Base-by-base conservation (phyloP, 1,140 invertebrate genomes). In the Pseudomyrmex concolor region DNA sequence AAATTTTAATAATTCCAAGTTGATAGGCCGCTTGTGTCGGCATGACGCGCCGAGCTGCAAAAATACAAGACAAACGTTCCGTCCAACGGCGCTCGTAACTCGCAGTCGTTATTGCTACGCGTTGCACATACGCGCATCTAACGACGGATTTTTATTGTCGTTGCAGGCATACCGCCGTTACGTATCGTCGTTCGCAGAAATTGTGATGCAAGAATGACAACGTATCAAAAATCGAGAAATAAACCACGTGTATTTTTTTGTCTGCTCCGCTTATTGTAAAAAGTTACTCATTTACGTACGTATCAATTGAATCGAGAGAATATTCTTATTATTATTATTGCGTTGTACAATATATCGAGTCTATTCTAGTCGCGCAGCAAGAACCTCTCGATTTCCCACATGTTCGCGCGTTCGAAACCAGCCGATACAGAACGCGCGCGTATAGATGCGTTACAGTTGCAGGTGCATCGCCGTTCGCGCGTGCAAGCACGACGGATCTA, bases 101-200 rank as follows among this genome's bases (percentile, higher is more conserved):
- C 48, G 17, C 70, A 34, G 63, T 85, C 84, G 72, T 85, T 83
- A 87, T 83, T 67, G 77, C 84, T 84, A 73, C 85, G 74, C 76
- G 57, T 51, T 73, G 43, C 66, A 66, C 59, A 84, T 66, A 67
- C 68, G 51, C 55, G 71, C n/a, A 48, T 64, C 34, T 84, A 86
- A 84, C 84, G 83, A 66, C 57, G 59, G 70, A 86, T 85, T 86
- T 86, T 86, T 86, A 86, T 25, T 25, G 25, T 73, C 73, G 50
- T 70, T 71, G 22, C 70, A 77, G 62, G 82, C 72, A 67, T 66
- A 60, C 67, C 80, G 48, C 25, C 19, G 57, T 78, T 84, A 84
- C 34, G 73, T 67, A 60, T 67, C 63, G 25, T 55, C 45, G 63
- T 10, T 19, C 34, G 19, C 57, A 12, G 9, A 72, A 70, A 48